phyloP scores from a whole-genome alignment of 2,113 vertebrate genomes.

The Pteruthius melanotis region DNA sequence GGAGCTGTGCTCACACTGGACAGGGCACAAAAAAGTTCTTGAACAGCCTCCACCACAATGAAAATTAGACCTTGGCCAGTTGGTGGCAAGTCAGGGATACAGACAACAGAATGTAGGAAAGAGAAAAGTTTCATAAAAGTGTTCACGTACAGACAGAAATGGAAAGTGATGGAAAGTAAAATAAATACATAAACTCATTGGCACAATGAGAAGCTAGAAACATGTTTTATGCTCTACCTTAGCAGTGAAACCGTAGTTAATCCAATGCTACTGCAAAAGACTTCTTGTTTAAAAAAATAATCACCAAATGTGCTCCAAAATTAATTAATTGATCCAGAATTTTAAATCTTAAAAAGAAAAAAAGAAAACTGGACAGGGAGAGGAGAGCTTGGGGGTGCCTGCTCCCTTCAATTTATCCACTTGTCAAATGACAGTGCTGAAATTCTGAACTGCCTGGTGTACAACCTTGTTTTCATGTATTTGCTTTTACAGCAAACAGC shows the following conservation, averaged over 20 bases:
- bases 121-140: not conserved
- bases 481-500: not conserved
- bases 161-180: not conserved
- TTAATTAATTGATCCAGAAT: not conserved
- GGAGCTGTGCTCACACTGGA: not conserved
- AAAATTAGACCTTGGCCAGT: not conserved
- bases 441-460: not conserved
- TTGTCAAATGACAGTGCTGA: not conserved
- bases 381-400: accelerated
- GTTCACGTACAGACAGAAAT: not conserved
- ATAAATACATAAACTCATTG: not conserved
- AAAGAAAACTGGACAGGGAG: not conserved
- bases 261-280: not conserved
- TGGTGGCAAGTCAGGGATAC: not conserved
- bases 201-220: not conserved
- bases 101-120: not conserved
- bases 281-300: not conserved
- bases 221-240: not conserved
- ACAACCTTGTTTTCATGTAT: not conserved
- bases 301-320: not conserved
- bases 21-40: accelerated
- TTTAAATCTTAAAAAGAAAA: not conserved
- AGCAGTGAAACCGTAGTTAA: not conserved
- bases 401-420: not conserved
- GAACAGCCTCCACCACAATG: accelerated